phyloP scores from a whole-genome alignment of 2,113 vertebrate genomes.

The Halichoerus grypus region DNA sequence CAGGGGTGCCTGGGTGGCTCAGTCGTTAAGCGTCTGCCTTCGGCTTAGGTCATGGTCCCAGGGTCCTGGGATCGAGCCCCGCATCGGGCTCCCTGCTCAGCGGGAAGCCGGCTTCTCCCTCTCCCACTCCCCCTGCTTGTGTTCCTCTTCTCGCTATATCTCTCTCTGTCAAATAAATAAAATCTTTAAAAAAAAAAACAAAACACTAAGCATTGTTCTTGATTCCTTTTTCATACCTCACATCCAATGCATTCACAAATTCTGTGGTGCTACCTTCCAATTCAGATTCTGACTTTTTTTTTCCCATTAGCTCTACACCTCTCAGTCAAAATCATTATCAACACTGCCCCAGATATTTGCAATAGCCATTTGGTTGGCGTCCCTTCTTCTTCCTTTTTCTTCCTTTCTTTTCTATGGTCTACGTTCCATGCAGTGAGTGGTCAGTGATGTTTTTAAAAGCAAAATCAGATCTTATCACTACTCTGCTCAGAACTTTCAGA shows the following conservation, averaged over 20 bases:
- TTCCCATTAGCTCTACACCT: not conserved
- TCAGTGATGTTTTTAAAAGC: not conserved
- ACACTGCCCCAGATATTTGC: not conserved
- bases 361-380: not conserved
- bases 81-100: too few relatives aligned
- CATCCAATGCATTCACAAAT: not conserved
- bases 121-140: too few relatives aligned
- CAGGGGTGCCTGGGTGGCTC: too few relatives aligned
- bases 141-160: too few relatives aligned
- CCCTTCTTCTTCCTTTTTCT: not conserved
- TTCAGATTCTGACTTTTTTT: not conserved
- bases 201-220: not conserved
- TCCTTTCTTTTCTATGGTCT: not conserved
- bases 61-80: too few relatives aligned
- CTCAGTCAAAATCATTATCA: not conserved
- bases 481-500: not conserved
- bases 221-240: not conserved
- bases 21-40: too few relatives aligned
- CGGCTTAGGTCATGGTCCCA: too few relatives aligned
- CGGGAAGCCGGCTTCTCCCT: too few relatives aligned
- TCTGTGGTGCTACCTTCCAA: not conserved
- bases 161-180: too few relatives aligned
- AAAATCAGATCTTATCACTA: not conserved
- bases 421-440: not conserved
- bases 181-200: too few relatives aligned